Evolutionary conservation across 2,888 invertebrate genomes (phyloP).

Genomic region (Chymomyza procnemis): DNA sequence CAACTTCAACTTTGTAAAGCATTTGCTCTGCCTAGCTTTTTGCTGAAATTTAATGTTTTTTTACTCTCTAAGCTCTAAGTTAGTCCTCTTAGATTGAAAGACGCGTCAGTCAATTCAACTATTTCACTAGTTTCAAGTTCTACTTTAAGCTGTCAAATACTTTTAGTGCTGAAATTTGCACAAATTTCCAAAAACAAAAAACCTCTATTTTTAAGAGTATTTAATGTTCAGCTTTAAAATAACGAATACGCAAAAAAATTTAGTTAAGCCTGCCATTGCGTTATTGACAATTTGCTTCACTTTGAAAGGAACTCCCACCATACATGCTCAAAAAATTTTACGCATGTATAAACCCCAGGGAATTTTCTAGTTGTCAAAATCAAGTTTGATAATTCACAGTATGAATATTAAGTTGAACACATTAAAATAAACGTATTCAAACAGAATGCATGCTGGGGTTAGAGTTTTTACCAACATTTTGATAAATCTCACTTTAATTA

Average conservation of each 20-base stretch:
- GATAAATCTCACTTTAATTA: constrained; percentile 56
- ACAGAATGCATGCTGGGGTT: not conserved
- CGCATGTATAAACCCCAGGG: not conserved
- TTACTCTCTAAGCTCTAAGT: too few relatives aligned
- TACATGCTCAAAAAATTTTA: not conserved
- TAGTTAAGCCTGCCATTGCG: not conserved
- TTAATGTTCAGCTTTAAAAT: not conserved
- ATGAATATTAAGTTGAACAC: constrained; percentile 29
- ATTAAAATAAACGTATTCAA: constrained; percentile 14
- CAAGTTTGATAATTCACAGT: not conserved
- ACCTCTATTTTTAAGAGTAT: too few relatives aligned
- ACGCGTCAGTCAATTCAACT: too few relatives aligned
- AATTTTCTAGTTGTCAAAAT: not conserved
- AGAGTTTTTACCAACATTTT: constrained; percentile 13
- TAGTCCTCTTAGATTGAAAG: too few relatives aligned
- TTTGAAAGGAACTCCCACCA: not conserved
- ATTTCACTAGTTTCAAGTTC: too few relatives aligned
- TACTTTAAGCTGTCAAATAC: too few relatives aligned
- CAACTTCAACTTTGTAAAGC: too few relatives aligned
- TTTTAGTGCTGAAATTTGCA: too few relatives aligned
- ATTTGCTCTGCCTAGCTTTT: too few relatives aligned
- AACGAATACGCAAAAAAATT: not conserved
- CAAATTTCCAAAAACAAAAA: too few relatives aligned
- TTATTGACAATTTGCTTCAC: not conserved
- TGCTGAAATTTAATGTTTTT: too few relatives aligned